Percentiles rank a stretch among this genome's conserved stretches.
Conservation (phyloP, 2,888 invertebrate species). For the Bellardia bayeri region DNA sequence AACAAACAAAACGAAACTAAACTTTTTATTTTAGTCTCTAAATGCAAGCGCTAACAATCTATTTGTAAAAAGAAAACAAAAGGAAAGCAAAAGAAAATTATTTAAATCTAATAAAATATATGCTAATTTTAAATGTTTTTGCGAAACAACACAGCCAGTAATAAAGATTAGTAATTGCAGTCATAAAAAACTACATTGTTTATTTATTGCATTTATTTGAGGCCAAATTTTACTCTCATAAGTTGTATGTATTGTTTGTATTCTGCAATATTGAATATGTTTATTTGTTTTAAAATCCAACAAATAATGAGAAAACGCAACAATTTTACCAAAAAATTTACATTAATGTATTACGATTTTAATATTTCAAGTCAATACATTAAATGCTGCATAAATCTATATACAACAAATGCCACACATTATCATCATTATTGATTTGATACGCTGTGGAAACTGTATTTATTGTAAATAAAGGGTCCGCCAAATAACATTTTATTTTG, state of each 20-base stretch:
- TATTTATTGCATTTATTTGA: slow-evolving; percentile 36
- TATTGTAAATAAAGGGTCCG: slow-evolving; percentile 1
- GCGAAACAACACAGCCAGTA: background rate
- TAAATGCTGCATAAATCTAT: background rate
- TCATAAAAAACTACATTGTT: background rate
- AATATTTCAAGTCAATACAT: slow-evolving; percentile 24
- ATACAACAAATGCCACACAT: background rate
- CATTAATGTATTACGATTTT: slow-evolving; percentile 15
- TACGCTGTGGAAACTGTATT: background rate
- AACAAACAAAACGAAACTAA: slow-evolving; percentile 26
- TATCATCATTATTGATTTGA: background rate
- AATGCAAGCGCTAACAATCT: background rate
- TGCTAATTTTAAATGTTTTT: slow-evolving; percentile 1
- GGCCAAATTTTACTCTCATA: slow-evolving; percentile 11
- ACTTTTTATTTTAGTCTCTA: slow-evolving; percentile 44
- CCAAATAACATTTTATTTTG: no score
- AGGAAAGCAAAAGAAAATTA: background rate
- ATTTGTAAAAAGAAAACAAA: background rate
- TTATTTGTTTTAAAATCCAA: slow-evolving; percentile 20
- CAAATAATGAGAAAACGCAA: background rate
- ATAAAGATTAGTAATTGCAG: background rate
- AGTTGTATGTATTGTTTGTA: background rate
- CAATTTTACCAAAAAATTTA: background rate
- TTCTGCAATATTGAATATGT: background rate
- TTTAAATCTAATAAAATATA: background rate